Conservation (phyloP, 2,113 vertebrate genomes). For the Vulpes vulpes region DNA sequence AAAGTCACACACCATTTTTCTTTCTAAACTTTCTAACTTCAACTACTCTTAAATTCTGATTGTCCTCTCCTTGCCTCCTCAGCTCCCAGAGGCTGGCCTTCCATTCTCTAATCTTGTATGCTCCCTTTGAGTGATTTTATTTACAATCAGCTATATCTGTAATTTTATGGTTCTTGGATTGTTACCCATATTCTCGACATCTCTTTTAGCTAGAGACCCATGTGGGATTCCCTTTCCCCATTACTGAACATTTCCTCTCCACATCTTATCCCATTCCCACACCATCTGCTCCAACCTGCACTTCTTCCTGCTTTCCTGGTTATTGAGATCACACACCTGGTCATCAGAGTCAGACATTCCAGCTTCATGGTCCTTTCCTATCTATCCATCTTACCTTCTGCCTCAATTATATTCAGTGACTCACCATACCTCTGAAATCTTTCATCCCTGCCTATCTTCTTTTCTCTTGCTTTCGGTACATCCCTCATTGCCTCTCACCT, state of each 20-base stretch:
- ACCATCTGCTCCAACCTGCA: background rate
- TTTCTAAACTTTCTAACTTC: background rate
- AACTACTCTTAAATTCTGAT: background rate
- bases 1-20: background rate
- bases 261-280: background rate
- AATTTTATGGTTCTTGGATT: background rate
- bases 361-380: background rate
- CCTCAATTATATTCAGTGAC: fast-evolving
- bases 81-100: fast-evolving
- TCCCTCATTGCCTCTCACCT: background rate
- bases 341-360: background rate
- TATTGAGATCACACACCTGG: background rate
- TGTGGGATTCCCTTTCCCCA: background rate
- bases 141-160: background rate
- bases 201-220: background rate
- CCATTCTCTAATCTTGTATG: background rate
- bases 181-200: background rate
- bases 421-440: background rate
- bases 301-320: background rate
- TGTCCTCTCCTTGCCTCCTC: fast-evolving
- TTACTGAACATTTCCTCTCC: background rate
- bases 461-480: background rate
- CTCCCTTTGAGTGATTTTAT: background rate
- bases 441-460: background rate
- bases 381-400: background rate